Percentiles rank a stretch among this genome's conserved stretches.
Conservation (phyloP, 1,140 invertebrate species). For the Sinella curviseta region DNA sequence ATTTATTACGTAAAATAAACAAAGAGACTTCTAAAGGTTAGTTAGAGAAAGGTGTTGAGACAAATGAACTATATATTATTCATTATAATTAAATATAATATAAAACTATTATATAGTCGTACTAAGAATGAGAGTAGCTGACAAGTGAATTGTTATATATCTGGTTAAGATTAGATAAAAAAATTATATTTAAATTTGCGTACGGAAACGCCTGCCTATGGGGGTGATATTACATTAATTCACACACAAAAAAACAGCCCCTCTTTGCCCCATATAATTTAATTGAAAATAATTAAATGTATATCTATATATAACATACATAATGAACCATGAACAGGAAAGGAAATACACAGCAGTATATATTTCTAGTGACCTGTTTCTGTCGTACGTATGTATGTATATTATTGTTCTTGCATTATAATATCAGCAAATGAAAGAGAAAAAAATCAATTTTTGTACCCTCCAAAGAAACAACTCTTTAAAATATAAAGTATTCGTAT, state of each 20-base stretch:
- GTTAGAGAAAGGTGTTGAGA: constrained; percentile 2
- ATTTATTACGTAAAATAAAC: constrained; percentile 19
- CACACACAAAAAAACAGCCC: too few species aligned
- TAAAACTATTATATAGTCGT: not conserved
- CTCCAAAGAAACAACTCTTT: not conserved
- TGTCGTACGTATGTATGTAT: too few species aligned
- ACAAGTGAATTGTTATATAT: constrained; percentile 10
- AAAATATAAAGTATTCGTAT: not conserved
- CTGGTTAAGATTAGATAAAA: not conserved
- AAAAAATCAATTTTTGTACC: constrained; percentile 21
- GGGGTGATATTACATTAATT: not conserved
- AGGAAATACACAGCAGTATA: too few species aligned
- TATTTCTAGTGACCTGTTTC: too few species aligned
- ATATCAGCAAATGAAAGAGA: too few species aligned
- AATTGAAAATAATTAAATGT: too few species aligned
- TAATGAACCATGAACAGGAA: too few species aligned
- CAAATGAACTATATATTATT: constrained; percentile 9
- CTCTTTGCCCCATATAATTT: too few species aligned
- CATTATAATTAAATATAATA: not conserved
- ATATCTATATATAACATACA: too few species aligned
- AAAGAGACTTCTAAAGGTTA: constrained; percentile 27
- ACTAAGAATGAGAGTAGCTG: not conserved
- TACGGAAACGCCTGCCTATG: constrained; percentile 1
- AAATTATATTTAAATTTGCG: not conserved
- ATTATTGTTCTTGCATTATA: too few species aligned